phyloP scores from a whole-genome alignment of 2,888 invertebrate species.

The Hyalella azteca region DNA sequence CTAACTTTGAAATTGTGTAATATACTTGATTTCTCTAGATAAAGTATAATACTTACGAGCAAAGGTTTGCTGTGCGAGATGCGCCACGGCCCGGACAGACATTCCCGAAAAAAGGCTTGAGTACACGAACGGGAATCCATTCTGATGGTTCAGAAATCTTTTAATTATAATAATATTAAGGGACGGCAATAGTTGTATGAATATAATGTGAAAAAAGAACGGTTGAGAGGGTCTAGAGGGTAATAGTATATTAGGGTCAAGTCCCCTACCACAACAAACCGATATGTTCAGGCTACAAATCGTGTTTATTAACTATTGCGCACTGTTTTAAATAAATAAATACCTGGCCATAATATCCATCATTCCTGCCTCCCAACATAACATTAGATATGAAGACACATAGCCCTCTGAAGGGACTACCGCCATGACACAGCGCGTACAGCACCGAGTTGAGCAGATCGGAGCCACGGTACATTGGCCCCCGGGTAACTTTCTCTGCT shows the following conservation, averaged over 20 bases:
- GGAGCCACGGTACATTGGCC: background rate
- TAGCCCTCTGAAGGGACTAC: background rate
- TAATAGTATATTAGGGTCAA: too few species aligned
- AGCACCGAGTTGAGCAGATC: background rate
- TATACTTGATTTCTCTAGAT: too few species aligned
- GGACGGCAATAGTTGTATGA: too few species aligned
- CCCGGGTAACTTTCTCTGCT: background rate
- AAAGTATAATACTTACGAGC: background rate
- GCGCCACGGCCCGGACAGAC: background rate
- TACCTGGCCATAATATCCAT: background rate
- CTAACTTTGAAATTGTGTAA: too few species aligned
- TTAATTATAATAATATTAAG: too few species aligned
- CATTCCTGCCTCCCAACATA: background rate
- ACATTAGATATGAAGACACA: background rate
- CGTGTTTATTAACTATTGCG: too few species aligned
- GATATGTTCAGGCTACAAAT: too few species aligned
- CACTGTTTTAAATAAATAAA: too few species aligned
- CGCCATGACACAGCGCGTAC: background rate
- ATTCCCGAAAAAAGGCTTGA: background rate
- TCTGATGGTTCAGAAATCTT: too few species aligned
- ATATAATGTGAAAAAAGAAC: too few species aligned
- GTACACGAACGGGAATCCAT: background rate
- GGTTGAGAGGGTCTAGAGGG: too few species aligned
- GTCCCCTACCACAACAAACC: too few species aligned
- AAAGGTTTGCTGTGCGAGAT: background rate